Evolutionary conservation across 2,113 vertebrate genomes (phyloP).

Genomic region (Bos indicus): DNA sequence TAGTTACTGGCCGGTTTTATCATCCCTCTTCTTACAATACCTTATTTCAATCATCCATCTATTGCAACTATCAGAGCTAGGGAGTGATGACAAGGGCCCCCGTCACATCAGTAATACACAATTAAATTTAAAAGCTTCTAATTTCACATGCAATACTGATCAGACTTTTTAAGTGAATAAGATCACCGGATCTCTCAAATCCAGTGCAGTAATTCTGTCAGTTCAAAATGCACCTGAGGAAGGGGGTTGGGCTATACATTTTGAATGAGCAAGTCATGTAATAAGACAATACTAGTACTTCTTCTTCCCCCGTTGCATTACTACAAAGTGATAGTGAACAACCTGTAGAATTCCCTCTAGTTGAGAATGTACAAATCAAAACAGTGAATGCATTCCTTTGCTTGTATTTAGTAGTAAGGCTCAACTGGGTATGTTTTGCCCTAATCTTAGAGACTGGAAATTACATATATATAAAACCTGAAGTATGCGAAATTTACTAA

Average conservation of each 20-base stretch:
- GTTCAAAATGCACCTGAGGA: background rate
- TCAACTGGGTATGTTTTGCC: background rate
- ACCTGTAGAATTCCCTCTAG: background rate
- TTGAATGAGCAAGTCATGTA: background rate
- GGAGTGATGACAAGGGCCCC: background rate
- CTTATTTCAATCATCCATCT: background rate
- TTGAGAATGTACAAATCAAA: background rate
- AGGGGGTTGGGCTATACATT: background rate
- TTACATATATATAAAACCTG: background rate
- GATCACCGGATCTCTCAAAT: background rate
- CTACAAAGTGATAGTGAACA: background rate
- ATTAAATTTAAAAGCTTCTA: slow-evolving; percentile 20
- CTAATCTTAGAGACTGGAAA: background rate
- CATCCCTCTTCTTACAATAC: background rate
- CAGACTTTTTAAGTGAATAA: background rate
- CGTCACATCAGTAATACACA: background rate
- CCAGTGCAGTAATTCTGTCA: background rate
- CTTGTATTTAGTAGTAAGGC: background rate
- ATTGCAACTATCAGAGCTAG: background rate
- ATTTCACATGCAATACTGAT: background rate
- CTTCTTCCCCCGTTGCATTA: background rate
- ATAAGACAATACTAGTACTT: background rate
- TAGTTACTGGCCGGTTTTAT: background rate
- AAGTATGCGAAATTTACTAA: background rate
- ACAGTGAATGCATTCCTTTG: background rate